Evolutionary conservation across 1,140 invertebrate species (phyloP), one percentile per base, ranked within the genome.

Genomic region (Leptinotarsa defecta): DNA sequence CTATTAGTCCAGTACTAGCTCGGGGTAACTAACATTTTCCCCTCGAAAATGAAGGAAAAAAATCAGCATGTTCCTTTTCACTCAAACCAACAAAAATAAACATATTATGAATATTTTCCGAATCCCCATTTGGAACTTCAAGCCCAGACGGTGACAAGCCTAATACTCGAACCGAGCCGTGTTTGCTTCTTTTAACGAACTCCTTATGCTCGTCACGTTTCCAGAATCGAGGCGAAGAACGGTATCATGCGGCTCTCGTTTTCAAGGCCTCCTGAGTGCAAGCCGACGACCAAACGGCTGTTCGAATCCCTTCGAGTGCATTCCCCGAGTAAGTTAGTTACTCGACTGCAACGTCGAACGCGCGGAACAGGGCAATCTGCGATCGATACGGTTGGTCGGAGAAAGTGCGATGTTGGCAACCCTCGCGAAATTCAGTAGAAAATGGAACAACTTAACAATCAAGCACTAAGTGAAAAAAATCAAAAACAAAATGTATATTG

Each of bases 141-240:
- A 57, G n/a, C 15, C 3, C 52, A 57, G 17, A 57, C 17, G n/a
- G 52, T 57, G 52, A 57, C 65, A 27, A 43, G 65, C 22, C 68
- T 57, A 57, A 57, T 19, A 57, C n/a, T 19, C 0, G 34, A 43
- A 43, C 8, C 34, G 34, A 63, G 15, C 15, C 34, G 22, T 75
- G 71, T 79, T 77, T 75, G 34, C 71, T 19, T 63, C 64, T 48
- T 15, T 71, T 80, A 80, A 80, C 78, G 74, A 80, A 74, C 78
- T 80, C 62, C 64, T 69, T 71, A 80, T 80, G 74, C 77, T n/a
- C 70, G 64, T 76, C 77, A 76, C 78, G 78, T 78, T 19, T 13
- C 19, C 20, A 24, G 70, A 75, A 77, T 73, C 74, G 78, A 24
- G 68, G 68, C 69, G 69, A 49, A 48, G 49, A 27, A 71, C 24